These are phyloP conservation scores for Rhipidura dahli DNA, from an alignment of 2,113 vertebrate species.

Conservation along the genomic window DNA sequence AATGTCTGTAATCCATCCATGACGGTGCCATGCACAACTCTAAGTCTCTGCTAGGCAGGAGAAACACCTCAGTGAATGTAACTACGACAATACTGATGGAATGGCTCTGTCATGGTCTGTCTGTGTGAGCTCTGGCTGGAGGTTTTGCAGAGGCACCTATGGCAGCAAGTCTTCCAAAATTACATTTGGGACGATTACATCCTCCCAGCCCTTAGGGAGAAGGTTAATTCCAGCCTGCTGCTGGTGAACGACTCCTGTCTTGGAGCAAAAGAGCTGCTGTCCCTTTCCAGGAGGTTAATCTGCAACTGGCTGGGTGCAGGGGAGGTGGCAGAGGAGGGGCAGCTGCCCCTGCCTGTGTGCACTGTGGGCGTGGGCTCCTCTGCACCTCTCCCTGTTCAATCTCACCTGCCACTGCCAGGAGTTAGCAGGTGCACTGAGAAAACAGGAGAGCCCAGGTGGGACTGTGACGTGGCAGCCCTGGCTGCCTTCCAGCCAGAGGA, in stretches of 20 bases:
- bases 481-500: background rate
- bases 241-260: background rate
- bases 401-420: accelerated
- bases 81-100: accelerated
- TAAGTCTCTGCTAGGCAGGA: background rate
- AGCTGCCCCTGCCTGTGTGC: background rate
- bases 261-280: background rate
- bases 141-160: background rate
- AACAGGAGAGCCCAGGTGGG: background rate
- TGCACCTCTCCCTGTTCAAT: background rate
- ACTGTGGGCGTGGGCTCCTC: background rate
- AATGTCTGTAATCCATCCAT: background rate
- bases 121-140: background rate
- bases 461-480: background rate
- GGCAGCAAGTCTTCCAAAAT: background rate
- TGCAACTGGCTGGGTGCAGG: accelerated
- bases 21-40: background rate
- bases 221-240: background rate
- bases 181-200: background rate
- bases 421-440: background rate
- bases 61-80: background rate
- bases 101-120: background rate
- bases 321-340: background rate
- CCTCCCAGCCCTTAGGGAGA: background rate
- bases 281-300: background rate